Evolutionary conservation across 2,113 vertebrate genomes (phyloP).

Genomic region (Chelonoidis abingdonii): DNA sequence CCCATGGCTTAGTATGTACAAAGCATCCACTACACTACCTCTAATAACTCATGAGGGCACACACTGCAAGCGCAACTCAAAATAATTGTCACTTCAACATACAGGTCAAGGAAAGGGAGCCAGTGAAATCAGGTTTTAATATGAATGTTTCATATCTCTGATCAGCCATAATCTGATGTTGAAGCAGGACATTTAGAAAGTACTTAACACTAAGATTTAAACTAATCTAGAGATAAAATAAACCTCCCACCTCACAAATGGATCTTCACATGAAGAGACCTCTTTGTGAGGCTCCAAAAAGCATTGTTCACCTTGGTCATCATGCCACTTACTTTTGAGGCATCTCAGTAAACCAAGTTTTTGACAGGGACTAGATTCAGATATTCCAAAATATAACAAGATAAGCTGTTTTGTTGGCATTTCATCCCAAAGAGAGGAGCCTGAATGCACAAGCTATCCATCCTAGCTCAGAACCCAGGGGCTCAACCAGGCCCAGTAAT

Average conservation of each 20-base stretch:
- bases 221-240: background rate
- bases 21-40: background rate
- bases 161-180: background rate
- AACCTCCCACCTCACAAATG: background rate
- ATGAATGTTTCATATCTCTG: background rate
- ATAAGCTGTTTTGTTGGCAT: background rate
- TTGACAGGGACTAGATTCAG: background rate
- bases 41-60: background rate
- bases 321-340: background rate
- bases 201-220: background rate
- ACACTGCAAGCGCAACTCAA: background rate
- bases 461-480: background rate
- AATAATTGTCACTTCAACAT: background rate
- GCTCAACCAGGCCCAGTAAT: background rate
- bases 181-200: background rate
- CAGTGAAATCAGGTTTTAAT: background rate
- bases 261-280: background rate
- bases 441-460: background rate
- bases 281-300: background rate
- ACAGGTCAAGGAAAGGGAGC: background rate
- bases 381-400: background rate
- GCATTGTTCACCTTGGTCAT: background rate
- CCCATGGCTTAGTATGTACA: accelerated
- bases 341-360: background rate
- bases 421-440: background rate